These are phyloP conservation scores for Thunnus maccoyii DNA, from an alignment of 2,113 vertebrate genomes.

Conservation along the genomic window DNA sequence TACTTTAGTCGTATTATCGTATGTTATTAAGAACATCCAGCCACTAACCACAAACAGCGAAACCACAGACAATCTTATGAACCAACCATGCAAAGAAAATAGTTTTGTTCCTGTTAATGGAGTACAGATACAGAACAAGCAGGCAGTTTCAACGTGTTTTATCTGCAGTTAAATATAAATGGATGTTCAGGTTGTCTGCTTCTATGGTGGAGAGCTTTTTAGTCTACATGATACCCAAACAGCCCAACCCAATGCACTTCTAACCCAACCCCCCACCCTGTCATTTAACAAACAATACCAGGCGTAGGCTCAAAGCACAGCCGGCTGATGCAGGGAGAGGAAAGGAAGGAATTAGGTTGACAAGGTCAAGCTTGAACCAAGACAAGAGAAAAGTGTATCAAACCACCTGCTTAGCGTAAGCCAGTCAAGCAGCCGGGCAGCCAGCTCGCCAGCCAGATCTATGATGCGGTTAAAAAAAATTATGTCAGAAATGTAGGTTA, in stretches of 20 bases:
- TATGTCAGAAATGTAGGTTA: conserved; percentile 28
- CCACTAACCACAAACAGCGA: conserved; percentile 2
- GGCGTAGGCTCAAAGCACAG: conserved; percentile 63
- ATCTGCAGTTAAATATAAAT: conserved; percentile 44
- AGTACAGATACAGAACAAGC: neutral
- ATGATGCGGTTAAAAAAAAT: conserved; percentile 32
- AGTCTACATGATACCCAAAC: conserved; percentile 45
- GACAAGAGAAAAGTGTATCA: conserved; percentile 63
- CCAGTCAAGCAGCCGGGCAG: conserved; percentile 53
- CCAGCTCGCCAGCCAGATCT: conserved; percentile 44
- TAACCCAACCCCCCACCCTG: conserved; percentile 71
- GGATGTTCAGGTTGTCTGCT: conserved; percentile 56
- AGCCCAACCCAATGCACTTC: conserved; percentile 37
- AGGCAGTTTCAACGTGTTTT: conserved; percentile 20
- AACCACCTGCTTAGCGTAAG: conserved; percentile 74
- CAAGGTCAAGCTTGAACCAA: conserved; percentile 73
- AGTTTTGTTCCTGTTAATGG: conserved; percentile 2
- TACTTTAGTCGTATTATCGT: neutral
- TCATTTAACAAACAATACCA: conserved; percentile 78
- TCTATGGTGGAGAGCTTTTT: conserved; percentile 18
- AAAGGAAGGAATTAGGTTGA: conserved; percentile 72
- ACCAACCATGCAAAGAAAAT: neutral
- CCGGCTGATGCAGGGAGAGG: conserved; percentile 60
- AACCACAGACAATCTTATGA: conserved; percentile 7
- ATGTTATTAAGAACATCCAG: conserved; percentile 4